Conservation (phyloP, 2,797 vertebrate genomes). For the Poeciliopsis turneri region DNA sequence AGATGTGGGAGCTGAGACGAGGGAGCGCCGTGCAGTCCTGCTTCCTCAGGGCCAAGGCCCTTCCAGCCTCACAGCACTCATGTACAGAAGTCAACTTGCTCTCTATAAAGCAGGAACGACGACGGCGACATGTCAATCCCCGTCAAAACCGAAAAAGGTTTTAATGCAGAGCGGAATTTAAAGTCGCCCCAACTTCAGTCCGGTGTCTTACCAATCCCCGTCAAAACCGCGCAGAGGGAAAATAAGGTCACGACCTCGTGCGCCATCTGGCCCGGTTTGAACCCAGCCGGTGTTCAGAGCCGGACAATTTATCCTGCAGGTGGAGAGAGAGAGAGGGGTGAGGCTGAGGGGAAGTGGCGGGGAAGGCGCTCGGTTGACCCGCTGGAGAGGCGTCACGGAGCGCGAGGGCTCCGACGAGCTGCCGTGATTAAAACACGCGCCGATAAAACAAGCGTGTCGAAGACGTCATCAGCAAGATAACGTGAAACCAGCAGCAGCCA, state of each 20-base stretch:
- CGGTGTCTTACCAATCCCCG: constrained; percentile 58
- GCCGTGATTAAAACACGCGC: not conserved
- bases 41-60: constrained; percentile 71
- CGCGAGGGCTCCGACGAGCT: not conserved
- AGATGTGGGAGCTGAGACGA: constrained; percentile 76
- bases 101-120: constrained; percentile 41
- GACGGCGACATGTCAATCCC: too few relatives aligned
- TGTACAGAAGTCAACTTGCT: constrained; percentile 65
- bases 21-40: constrained; percentile 80
- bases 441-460: not conserved
- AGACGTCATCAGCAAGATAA: not conserved
- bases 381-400: not conserved
- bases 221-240: constrained; percentile 48
- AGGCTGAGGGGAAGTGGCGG: not conserved
- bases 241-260: constrained; percentile 40
- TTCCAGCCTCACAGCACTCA: constrained; percentile 87
- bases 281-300: not conserved
- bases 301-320: not conserved
- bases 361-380: too few relatives aligned
- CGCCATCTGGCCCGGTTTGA: constrained; percentile 36
- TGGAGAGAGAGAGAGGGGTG: too few relatives aligned
- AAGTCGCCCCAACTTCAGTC: not conserved
- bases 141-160: too few relatives aligned
- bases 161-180: not conserved
- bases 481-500: not conserved